Percentiles rank a stretch among this genome's conserved stretches.
Conservation (phyloP, 1,140 invertebrate genomes). For the Euglossa dilemma region DNA sequence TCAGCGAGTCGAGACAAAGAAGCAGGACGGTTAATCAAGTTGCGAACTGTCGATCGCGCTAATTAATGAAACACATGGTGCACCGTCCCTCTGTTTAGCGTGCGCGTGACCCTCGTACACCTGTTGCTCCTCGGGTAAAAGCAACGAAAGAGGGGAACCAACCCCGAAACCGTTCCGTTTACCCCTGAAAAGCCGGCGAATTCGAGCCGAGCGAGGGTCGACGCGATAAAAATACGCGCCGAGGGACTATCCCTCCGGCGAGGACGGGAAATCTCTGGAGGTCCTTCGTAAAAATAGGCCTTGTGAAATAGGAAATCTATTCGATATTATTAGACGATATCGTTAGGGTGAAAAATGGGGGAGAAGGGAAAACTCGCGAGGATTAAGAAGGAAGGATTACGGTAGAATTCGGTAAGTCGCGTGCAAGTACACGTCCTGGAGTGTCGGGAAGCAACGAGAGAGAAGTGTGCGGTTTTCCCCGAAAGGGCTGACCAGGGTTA, state of each 20-base stretch:
- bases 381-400: too few species aligned
- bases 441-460: not conserved
- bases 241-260: not conserved
- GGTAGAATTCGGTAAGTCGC: too few species aligned
- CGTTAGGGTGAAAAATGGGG: too few species aligned
- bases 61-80: constrained; percentile 25
- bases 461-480: constrained; percentile 19
- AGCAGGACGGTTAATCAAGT: not conserved
- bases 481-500: constrained; percentile 27
- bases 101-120: constrained; percentile 52
- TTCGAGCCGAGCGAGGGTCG: constrained; percentile 11
- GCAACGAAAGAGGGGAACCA: not conserved
- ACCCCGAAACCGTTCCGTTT: not conserved
- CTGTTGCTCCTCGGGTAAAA: constrained; percentile 59
- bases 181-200: not conserved
- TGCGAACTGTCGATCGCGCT: not conserved
- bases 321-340: not conserved
- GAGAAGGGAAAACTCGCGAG: too few species aligned
- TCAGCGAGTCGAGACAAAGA: not conserved
- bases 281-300: not conserved
- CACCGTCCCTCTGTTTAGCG: not conserved
- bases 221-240: not conserved
- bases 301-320: not conserved
- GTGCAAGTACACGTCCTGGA: constrained; percentile 20
- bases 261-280: constrained; percentile 9